Evolutionary conservation across 2,888 invertebrate genomes (phyloP), one percentile per base, ranked within the genome.

Genomic region (Pachycephus smyrnensis): DNA sequence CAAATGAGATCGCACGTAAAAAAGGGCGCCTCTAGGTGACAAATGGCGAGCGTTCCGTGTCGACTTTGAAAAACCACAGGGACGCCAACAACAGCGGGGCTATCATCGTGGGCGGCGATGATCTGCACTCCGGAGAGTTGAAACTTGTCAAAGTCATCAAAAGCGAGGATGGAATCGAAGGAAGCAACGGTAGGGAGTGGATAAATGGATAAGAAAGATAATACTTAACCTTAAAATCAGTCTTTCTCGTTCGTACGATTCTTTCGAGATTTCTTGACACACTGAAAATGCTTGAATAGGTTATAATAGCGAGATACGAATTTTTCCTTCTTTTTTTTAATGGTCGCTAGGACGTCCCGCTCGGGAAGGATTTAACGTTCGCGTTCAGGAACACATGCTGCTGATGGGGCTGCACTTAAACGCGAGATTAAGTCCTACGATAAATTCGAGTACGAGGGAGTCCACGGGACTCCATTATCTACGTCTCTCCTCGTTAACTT

Each of bases 331-430:
- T 40, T 55, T 55, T 37, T 40, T 55, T 55, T 55, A 23, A 55
- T 23, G 55, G 0, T 55, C 55, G 6, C 23, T 9, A 9, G 9
- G 55, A 23, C 23, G 55, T 23, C 55, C 55, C 23, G 55, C 23
- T 55, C 55, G 2, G 23, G 55, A 2, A 55, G 9, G 55, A 55
- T 55, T 55, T 55, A 55, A 55, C 55, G 55, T 23, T 55, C 1
- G 23, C 55, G 23, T 23, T 55, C 55, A 9, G 55, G 23, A 55
- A 69, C 78, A 71, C 77, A 73, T 78, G 73, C 55, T 55, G 37
- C 69, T 69, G 55, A 69, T 23, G 69, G 75, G 75, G 30, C 69
- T 75, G 80, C 76, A 80, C 80, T 83, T 75, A 82, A 82, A 80
- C 77, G 75, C 55, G 68, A 80, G 77, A 79, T 80, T 81, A 79